A percentile compares a stretch with the other conserved stretches of the same genome.
phyloP scores from a whole-genome alignment of 2,888 invertebrate genomes.

The Peribatodes rhomboidaria region DNA sequence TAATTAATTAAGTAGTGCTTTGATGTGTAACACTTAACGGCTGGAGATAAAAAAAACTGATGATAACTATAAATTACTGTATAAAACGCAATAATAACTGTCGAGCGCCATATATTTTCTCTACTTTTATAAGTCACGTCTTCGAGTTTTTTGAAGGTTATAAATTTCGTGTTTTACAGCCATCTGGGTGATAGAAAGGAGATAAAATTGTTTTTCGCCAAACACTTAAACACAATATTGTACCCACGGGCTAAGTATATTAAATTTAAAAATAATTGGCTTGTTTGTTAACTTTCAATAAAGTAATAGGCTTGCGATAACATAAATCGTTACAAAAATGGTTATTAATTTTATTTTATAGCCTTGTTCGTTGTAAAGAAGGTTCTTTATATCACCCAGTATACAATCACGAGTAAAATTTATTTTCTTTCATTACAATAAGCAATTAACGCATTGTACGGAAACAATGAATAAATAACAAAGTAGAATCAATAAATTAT shows the following conservation, averaged over 20 bases:
- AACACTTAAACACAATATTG: neutral
- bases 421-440: slow-evolving; percentile 12
- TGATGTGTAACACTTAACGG: slow-evolving; percentile 40
- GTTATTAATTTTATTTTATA: slow-evolving; percentile 2
- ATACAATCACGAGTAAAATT: neutral
- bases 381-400: neutral
- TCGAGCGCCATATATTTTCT: slow-evolving; percentile 6
- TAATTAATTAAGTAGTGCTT: slow-evolving; percentile 41
- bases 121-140: neutral
- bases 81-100: slow-evolving; percentile 15
- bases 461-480: slow-evolving; percentile 30
- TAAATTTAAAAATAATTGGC: neutral
- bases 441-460: slow-evolving; percentile 15
- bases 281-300: neutral
- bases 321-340: neutral
- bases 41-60: slow-evolving; percentile 30
- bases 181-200: neutral
- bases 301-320: neutral
- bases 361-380: neutral
- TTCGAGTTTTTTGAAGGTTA: neutral
- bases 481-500: slow-evolving; percentile 18
- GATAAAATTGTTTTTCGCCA: neutral
- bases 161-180: slow-evolving; percentile 7
- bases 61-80: slow-evolving; percentile 31
- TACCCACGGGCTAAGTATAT: no score